Evolutionary conservation across 1,140 invertebrate species (phyloP), one percentile per base, ranked within the genome.

Genomic region (Hyles vespertilio): DNA sequence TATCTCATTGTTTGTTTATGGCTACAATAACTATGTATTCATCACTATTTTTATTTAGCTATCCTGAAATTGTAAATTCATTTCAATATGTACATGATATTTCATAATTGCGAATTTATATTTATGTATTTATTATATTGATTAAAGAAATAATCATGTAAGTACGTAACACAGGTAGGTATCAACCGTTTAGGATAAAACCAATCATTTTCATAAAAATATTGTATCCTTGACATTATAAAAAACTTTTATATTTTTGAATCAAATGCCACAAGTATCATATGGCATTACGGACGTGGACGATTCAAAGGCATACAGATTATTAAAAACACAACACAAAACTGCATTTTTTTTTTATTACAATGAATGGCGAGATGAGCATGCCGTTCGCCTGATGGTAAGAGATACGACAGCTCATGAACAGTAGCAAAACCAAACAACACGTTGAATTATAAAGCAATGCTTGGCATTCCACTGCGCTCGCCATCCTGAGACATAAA

Each of bases 1-100:
- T 71, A 77, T 77, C 67, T 63, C 61, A 70, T 72, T 78, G 72
- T 80, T 81, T 78, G 43, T 65, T 69, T 59, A 58, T 52, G 34
- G 32, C 33, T 9, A 43, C 47, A 32, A 51, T 59, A 54, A 44
- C 11, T 43, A 34, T 45, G 3, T 44, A 5, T 40, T n/a, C 32
- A 8, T n/a, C n/a, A 33, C 32, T n/a, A 51, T 6, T 33, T 32
- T 49, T 49, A 49, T 11, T 9, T 11, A 8, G 44, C 7, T 7
- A 8, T 45, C 2, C 7, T 45, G n/a, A 8, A 45, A 45, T 8
- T 50, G 5, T 50, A 22, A 32, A 4, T 8, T 50, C 22, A 12
- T 2, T 32, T 49, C 8, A 5, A 22, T 9, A 10, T 22, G 2
- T 5, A 32, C 22, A 50, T 8, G 48, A 50, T 32, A 50, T 4